phyloP scores from a whole-genome alignment of 2,113 vertebrate genomes.

The Fukomys damarensis region DNA sequence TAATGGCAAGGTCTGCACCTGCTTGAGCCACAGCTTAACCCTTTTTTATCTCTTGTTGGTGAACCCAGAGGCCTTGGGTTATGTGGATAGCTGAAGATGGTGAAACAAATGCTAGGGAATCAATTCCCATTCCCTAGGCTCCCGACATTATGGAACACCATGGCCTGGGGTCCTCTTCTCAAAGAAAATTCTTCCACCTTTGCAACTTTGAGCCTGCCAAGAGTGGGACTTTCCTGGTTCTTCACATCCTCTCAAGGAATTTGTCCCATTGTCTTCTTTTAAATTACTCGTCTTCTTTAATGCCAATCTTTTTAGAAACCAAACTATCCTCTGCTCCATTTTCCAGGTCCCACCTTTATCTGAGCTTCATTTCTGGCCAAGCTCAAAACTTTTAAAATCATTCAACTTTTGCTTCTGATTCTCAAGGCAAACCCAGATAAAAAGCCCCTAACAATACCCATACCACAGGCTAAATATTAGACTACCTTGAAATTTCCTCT shows the following conservation, averaged over 20 bases:
- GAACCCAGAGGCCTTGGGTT: not conserved
- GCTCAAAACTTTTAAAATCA: not conserved
- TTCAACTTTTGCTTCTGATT: not conserved
- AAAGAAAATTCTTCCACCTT: not conserved
- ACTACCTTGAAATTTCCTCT: not conserved
- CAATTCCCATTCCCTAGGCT: not conserved
- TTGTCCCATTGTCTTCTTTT: not conserved
- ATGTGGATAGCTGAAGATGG: not conserved
- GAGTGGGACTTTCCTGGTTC: not conserved
- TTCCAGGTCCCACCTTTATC: not conserved
- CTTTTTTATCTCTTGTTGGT: not conserved
- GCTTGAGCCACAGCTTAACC: not conserved
- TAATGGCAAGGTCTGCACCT: not conserved
- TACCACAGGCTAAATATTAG: not conserved
- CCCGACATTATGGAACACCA: not conserved
- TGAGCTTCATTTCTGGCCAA: not conserved
- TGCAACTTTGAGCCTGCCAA: not conserved
- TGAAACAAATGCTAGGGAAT: not conserved
- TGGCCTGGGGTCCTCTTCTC: not conserved
- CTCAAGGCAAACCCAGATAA: not conserved
- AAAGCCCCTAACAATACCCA: not conserved
- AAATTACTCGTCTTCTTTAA: not conserved
- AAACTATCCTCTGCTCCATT: not conserved
- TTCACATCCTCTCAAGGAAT: not conserved
- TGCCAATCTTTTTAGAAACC: not conserved